Evolutionary conservation across 2,113 vertebrate species (phyloP), one percentile per base, ranked within the genome.

Genomic region (Dromas ardeola): DNA sequence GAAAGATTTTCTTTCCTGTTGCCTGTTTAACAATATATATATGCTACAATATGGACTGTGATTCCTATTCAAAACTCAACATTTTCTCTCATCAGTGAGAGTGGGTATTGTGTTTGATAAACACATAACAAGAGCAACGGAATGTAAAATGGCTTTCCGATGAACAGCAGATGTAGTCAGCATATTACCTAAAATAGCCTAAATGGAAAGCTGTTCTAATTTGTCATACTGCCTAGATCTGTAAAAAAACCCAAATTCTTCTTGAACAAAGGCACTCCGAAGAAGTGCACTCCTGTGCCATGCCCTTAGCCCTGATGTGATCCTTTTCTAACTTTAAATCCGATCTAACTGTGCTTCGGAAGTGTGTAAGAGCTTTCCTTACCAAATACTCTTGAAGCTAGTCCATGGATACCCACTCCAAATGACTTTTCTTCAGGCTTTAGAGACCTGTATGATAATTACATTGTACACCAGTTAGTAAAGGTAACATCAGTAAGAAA

Each of bases 391-490:
- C 98, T 98, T 86, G 86, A 93, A 81, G 94, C 95, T 81, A 98
- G 92, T 52, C 95, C 66, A 79, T 98, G 98, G 67, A 98, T 90
- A 42, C 98, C 98, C 71, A 98, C 96, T 91, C 98, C 98, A 93
- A 98, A 96, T 2, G 98, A 98, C 74, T 98, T 98, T 82, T 98
- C 98, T 91, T 98, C 97, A 84, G 98, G 95, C 47, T 98, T 98
- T 59, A 98, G 91, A 88, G 98, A 98, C 80, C 98, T 98, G 78
- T 47, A 45, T 47, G 63, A 73, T 13, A 96, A 86, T 74, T 77
- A 59, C 32, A 95, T 79, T 42, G 70, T 23, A 43, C 30, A 84
- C 5, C 36, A 66, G 50, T 59, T 50, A 32, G 3, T 27, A 62
- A 70, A 78, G 17, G 21, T 92, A 40, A 36, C 22, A 76, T 56